phyloP scores from a whole-genome alignment of 2,888 invertebrate genomes.

The Harmothoe impar region DNA sequence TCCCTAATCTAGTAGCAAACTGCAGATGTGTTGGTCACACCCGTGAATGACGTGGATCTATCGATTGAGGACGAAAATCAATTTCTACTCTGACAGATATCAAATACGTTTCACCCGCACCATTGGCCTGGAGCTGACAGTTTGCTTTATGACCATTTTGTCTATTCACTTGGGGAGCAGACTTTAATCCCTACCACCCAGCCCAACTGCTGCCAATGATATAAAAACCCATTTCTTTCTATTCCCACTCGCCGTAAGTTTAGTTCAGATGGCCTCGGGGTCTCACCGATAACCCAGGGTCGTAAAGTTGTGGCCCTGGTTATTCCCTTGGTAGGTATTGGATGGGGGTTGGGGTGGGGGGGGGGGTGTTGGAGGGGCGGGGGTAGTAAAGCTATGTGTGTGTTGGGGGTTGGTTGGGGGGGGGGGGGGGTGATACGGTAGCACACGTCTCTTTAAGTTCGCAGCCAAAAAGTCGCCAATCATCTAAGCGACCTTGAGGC shows the following conservation, averaged over 20 bases:
- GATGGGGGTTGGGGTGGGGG: too few relatives aligned
- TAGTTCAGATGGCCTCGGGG: background rate
- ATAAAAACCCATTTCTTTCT: conserved; percentile 28
- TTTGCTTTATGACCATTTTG: conserved; percentile 3
- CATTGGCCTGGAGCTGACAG: background rate
- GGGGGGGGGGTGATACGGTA: background rate
- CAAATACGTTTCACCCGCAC: background rate
- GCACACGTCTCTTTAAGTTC: background rate
- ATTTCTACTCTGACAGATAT: background rate
- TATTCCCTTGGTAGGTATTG: background rate
- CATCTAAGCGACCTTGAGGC: background rate
- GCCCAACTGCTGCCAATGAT: background rate
- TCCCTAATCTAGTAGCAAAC: too few relatives aligned
- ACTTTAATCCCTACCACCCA: background rate
- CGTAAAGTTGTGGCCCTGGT: conserved; percentile 3
- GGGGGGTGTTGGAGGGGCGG: too few relatives aligned
- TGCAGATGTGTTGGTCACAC: too few relatives aligned
- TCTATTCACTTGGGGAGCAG: background rate
- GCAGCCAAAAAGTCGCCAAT: background rate
- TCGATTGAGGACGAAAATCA: background rate
- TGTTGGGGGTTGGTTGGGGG: too few relatives aligned
- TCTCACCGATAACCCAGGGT: background rate
- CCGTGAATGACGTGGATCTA: background rate
- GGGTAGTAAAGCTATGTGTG: too few relatives aligned
- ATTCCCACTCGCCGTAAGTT: conserved; percentile 1